Base-by-base conservation (phyloP, 2,113 vertebrate genomes). In the Oxygymnocypris stewartii region DNA sequence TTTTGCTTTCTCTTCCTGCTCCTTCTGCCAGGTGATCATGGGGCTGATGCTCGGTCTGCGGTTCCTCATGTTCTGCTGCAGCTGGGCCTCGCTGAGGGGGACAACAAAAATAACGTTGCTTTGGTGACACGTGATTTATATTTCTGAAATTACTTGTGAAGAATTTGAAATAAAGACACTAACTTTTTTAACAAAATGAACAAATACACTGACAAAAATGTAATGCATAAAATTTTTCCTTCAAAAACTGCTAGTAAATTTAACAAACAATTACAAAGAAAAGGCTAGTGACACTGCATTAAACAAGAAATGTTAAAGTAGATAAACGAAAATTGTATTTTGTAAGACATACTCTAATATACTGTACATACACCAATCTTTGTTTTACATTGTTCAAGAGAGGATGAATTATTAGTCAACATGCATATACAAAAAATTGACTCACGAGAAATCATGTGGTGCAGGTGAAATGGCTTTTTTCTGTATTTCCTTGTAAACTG, bases 401-500 rank as follows among this genome's bases (percentile, higher is more conserved):
- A 74, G 20, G 20, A 42, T n/a, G 20, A 74, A 74, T n/a, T 74
- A 42, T 51, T 18, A 3, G 25, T 31, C 3, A 18, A 35, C 28
- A n/a, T 3, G 2, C 35, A 23, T 23, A 73, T 8, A 73, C 35
- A 37, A 20, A 40, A 10, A 40, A 40, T 0, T 4, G 10, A 93
- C 97, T 94, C 92, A 96, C 98, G 94, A 97, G 93, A 95, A 98
- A 91, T 95, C 97, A 54, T 96, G 95, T 88, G 92, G 78, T 85
- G 94, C 94, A 0, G 97, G 97, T 71, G 94, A 94, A n/a, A 96
- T 81, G 0, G 97, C 97, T 89, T 96, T 98, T 92, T 97, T 96
- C 94, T 98, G 92, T 86, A 96, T 97, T 83, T 99, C 97, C 91
- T 99, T 99, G 93, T 99, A 99, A 84, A 97, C 93, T 0, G 97